Percentiles rank a stretch among this genome's conserved stretches.
Evolutionary conservation across 37 sponge, comb jelly and placozoan genomes (phyloP).

Genomic region (Chondrilla cf. caribensis): DNA sequence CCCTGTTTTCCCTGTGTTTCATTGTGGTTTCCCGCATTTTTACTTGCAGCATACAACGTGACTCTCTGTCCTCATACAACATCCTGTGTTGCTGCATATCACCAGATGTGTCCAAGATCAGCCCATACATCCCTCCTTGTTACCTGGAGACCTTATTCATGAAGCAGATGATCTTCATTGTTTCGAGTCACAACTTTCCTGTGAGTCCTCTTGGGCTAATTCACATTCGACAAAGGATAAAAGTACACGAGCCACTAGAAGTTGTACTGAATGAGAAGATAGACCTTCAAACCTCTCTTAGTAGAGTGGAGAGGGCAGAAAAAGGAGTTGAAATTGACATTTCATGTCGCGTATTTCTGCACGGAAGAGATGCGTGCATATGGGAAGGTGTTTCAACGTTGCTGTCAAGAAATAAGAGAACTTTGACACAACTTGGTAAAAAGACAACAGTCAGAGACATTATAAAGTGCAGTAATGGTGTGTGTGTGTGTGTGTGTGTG

Average conservation of each 20-base stretch:
- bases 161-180: not conserved
- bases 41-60: not conserved
- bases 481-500: no score
- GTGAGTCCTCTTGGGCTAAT: constrained; percentile 42
- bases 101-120: no score
- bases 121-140: not conserved
- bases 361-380: not conserved
- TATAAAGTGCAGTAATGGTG: no score
- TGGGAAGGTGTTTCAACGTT: constrained; percentile 33
- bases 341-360: not conserved
- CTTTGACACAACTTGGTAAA: not conserved
- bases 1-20: no score
- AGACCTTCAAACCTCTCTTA: not conserved
- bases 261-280: not conserved
- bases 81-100: not conserved
- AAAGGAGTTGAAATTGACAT: constrained; percentile 37
- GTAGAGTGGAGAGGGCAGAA: not conserved
- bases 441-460: no score
- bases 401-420: constrained; percentile 29
- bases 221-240: constrained; percentile 23
- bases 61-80: not conserved
- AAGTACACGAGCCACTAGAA: not conserved
- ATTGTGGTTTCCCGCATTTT: no score
- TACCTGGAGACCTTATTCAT: constrained; percentile 32
- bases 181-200: constrained; percentile 19